Evolutionary conservation across 2,888 invertebrate species (phyloP).

Genomic region (Cryptus armator): DNA sequence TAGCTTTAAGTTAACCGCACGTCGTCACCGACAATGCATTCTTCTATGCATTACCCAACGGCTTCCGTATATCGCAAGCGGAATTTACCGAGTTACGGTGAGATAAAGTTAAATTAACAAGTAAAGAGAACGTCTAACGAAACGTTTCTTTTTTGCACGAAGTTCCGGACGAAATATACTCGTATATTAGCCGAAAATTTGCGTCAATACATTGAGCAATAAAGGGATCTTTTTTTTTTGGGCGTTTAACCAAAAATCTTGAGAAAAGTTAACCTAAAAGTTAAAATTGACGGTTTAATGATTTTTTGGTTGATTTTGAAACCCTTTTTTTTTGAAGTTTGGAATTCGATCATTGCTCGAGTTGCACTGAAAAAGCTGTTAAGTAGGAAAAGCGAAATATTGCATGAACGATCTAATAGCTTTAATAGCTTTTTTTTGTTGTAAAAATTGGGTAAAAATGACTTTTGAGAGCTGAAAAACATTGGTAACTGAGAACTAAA

Average conservation of each 20-base stretch:
- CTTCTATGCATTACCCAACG: conserved; percentile 23
- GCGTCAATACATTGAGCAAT: too few relatives aligned
- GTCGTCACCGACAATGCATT: conserved; percentile 25
- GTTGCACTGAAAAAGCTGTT: too few relatives aligned
- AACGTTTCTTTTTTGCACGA: neutral
- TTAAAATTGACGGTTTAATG: neutral
- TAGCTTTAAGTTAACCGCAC: conserved; percentile 42
- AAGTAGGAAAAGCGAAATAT: too few relatives aligned
- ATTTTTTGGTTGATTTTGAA: neutral
- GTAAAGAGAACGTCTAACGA: neutral
- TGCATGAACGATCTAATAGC: too few relatives aligned
- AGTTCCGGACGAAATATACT: neutral
- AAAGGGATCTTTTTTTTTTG: too few relatives aligned
- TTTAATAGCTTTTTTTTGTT: too few relatives aligned
- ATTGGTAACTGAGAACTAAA: neutral
- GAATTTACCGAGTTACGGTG: conserved; percentile 5
- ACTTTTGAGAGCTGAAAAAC: neutral
- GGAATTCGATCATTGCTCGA: neutral
- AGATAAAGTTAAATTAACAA: conserved; percentile 1
- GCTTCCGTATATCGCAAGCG: neutral
- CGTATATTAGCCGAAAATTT: neutral
- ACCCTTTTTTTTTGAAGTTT: neutral
- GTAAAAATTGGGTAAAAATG: neutral
- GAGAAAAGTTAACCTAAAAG: neutral
- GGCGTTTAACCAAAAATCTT: neutral